These are phyloP conservation scores for Diorhabda carinulata DNA, from an alignment of 1,140 invertebrate species.

Conservation along the genomic window DNA sequence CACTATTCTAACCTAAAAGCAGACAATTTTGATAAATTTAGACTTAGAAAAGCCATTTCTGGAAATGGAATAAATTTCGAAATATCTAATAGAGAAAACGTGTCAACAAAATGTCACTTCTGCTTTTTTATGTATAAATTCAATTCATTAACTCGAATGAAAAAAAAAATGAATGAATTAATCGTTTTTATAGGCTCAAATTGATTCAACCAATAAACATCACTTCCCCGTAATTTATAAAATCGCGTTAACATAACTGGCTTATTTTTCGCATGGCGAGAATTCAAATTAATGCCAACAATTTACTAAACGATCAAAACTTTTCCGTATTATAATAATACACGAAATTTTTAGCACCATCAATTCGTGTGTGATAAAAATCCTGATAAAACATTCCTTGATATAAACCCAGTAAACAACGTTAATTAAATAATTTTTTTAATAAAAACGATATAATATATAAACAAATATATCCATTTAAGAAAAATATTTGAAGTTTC, in stretches of 20 bases:
- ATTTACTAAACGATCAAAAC: neutral
- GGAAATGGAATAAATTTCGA: too few species aligned
- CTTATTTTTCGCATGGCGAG: neutral
- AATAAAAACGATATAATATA: neutral
- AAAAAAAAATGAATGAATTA: too few species aligned
- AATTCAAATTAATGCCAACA: neutral
- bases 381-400: neutral
- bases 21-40: too few species aligned
- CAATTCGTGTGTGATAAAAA: neutral
- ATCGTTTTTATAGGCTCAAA: neutral
- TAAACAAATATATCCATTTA: neutral
- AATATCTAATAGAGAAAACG: too few species aligned
- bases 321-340: neutral
- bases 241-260: constrained; percentile 2
- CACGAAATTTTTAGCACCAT: neutral
- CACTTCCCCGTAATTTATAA: neutral
- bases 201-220: neutral
- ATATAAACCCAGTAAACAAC: too few species aligned
- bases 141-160: too few species aligned
- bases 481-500: neutral
- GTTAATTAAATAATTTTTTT: neutral
- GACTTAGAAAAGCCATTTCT: too few species aligned
- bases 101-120: too few species aligned
- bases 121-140: too few species aligned
- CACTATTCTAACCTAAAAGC: too few species aligned